Evolutionary conservation across 2,113 vertebrate genomes (phyloP), one percentile per base, ranked within the genome.

Genomic region (Camelus bactrianus): DNA sequence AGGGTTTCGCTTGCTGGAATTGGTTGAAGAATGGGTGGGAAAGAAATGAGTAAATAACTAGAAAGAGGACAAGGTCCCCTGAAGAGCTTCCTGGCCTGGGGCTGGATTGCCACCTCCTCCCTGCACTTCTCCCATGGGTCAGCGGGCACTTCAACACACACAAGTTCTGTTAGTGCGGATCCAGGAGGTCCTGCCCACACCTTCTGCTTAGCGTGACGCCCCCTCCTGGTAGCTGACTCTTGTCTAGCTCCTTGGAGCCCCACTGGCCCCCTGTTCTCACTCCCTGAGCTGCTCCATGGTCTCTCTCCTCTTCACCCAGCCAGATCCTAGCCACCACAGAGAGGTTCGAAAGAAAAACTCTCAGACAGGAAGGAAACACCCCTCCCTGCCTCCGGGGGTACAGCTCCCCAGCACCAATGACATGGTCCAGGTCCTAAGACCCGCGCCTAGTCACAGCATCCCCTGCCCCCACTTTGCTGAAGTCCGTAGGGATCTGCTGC

Each of bases 161-260:
- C 35, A 50, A 28, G 30, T 28, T 70, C 50, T 22, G 24, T 32
- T 4, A 12, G 24, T 1, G 22, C 0, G 2, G 32, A 22, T n/a
- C 17, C 17, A n/a, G 4, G 6, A 8, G n/a, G 17, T 42, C 17
- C 13, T 28, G 22, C 9, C 22, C 5, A 4, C 0, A 28, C 38
- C 65, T 30, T 95, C 58, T 62, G n/a, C 87, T 56, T 30, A 16
- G n/a, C 24, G 0, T 9, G 8, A 13, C 2, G 1, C 38, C 14
- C n/a, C 73, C 1, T 76, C 56, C 22, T 11, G 1, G 42, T 3
- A 16, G 38, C 3, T 8, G 79, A 17, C 5, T 5, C 17, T 0
- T 3, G 19, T 20, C 80, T 46, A 19, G 30, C 35, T 81, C 28
- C 50, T 69, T 8, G 5, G n/a, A 24, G n/a, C 19, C 38, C 10